Evolutionary conservation across 2,113 vertebrate species (phyloP).

Genomic region (Ceyx melanurus): DNA sequence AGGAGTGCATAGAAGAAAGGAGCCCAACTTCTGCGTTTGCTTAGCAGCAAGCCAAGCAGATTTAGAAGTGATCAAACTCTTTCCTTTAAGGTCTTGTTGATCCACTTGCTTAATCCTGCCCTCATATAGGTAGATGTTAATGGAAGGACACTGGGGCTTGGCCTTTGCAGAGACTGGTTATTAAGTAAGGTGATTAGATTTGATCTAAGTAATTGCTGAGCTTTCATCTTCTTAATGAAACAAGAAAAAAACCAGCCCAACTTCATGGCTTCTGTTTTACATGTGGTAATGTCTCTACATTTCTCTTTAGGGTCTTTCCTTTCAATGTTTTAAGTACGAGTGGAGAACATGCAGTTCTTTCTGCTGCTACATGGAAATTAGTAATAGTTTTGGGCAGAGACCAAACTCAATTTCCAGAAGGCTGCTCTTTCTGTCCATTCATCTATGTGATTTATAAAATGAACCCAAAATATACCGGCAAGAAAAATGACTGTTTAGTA

Average conservation of each 20-base stretch:
- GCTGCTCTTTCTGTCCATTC: background rate
- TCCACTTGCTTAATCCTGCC: background rate
- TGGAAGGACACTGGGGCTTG: background rate
- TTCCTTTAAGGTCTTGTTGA: background rate
- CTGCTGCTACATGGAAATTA: constrained; percentile 7
- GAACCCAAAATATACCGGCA: background rate
- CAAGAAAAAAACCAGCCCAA: background rate
- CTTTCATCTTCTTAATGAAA: background rate
- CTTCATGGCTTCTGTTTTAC: background rate
- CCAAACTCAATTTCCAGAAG: constrained; percentile 38
- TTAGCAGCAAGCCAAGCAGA: background rate
- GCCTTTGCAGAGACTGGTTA: background rate
- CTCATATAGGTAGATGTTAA: background rate
- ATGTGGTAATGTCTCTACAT: background rate
- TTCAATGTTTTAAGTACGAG: background rate
- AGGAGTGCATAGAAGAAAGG: background rate
- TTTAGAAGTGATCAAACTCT: background rate
- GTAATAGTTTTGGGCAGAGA: constrained; percentile 35
- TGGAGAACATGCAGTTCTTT: background rate
- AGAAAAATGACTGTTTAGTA: constrained; percentile 19
- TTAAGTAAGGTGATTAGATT: background rate
- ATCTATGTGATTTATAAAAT: background rate
- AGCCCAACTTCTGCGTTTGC: background rate
- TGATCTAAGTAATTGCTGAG: background rate
- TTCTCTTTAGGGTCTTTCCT: background rate